phyloP scores from a whole-genome alignment of 2,113 vertebrate genomes.

The Podarcis muralis region DNA sequence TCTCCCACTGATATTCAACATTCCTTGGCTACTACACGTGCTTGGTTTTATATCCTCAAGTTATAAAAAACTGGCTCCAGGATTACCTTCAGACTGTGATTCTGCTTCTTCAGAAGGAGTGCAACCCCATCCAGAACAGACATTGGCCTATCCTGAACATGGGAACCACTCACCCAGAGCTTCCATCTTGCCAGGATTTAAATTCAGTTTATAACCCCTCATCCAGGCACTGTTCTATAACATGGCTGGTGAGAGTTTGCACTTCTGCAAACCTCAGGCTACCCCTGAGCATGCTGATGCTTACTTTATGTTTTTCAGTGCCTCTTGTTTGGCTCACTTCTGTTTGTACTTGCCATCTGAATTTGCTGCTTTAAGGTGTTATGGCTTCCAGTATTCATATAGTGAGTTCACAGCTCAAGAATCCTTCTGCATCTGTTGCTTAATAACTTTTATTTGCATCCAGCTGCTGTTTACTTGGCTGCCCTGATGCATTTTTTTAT shows the following conservation, averaged over 20 bases:
- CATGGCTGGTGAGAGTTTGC: not conserved
- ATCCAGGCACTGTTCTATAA: no score
- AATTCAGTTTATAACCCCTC: no score
- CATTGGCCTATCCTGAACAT: no score
- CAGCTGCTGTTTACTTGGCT: slow-evolving; percentile 63
- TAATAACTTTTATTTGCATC: slow-evolving; percentile 50
- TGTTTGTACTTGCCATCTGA: not conserved
- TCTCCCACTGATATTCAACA: not conserved
- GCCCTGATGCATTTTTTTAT: slow-evolving; percentile 66
- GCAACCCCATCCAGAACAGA: no score
- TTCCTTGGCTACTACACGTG: not conserved
- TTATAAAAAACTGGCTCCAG: no score
- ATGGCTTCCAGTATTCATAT: slow-evolving; percentile 17
- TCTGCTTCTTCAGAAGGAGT: no score
- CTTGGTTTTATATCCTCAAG: no score
- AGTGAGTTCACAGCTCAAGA: slow-evolving; percentile 30
- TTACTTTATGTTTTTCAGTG: not conserved
- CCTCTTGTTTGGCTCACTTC: not conserved
- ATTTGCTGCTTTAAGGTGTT: not conserved
- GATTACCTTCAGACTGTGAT: no score
- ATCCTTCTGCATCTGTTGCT: slow-evolving; percentile 28
- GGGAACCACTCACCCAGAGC: no score
- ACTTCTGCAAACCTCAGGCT: not conserved
- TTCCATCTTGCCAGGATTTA: no score
- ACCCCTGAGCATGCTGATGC: not conserved